Base-by-base conservation (phyloP, 2,797 vertebrate genomes). In the Meriones psammophilus region DNA sequence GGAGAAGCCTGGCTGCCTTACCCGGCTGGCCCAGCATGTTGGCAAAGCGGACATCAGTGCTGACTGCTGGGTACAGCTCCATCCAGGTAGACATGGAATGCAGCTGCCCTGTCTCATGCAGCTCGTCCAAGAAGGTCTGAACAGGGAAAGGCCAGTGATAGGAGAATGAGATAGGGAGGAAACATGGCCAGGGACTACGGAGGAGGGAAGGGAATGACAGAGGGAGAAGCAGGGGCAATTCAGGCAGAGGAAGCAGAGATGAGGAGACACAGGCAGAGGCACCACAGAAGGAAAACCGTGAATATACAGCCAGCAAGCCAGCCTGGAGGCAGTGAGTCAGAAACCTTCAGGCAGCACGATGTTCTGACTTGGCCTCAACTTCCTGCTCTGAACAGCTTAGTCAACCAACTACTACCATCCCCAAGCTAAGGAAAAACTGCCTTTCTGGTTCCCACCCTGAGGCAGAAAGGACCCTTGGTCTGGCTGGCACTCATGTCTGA, bases 1-100 rank as follows among this genome's bases (percentile, higher is more conserved):
- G 62, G 74, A 97, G 76, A 54, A 87, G 96, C 96, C 96, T 85
- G 76, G 97, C 97, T 97, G 96, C 97, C 98, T 98, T 98, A 98
- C 98, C 98, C 96, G 98, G 98, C 97, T 98, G 98, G 92, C 98
- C 98, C 97, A 98, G 97, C 98, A 98, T 98, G 98, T 98, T 98
- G 97, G 98, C 97, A 97, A 98, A 98, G 95, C 98, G 98, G 95
- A 97, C 94, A 89, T 98, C 98, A 68, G 98, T 98, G 97, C 98
- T 98, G 97, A 98, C 98, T 2, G 98, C 98, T 87, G 98, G 98
- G 96, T 98, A 98, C 56, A 98, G 96, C 96, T 98, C 98, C 98
- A 98, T 98, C 98, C 98, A 98, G 69, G 98, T 98, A 69, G 98
- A 98, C 98, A 98, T 98, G 56, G 98, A 98, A 77, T 98, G 98